Evolutionary conservation across 2,888 invertebrate species (phyloP).

Genomic region (Polymixis lichenea): DNA sequence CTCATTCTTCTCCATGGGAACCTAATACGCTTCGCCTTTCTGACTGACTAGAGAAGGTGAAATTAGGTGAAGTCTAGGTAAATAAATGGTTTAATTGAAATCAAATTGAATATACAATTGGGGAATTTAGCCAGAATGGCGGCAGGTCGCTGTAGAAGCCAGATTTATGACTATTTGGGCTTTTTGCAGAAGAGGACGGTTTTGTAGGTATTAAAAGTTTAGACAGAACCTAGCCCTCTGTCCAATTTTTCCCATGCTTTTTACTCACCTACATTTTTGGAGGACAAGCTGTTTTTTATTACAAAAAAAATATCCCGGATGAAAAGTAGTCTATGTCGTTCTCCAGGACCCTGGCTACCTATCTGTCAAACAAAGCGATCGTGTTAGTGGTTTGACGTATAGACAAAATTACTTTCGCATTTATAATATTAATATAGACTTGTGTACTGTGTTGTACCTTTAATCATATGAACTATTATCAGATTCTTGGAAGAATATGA

Average conservation of each 20-base stretch:
- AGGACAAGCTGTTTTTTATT: not conserved
- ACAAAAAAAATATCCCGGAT: too few species aligned
- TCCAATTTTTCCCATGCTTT: not conserved
- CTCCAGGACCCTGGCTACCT: not conserved
- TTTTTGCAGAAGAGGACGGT: not conserved
- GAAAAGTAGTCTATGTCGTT: not conserved
- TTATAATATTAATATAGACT: not conserved
- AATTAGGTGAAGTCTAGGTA: too few species aligned
- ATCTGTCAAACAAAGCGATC: not conserved
- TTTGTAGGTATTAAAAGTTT: not conserved
- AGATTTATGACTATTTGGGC: not conserved
- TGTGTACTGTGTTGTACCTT: too few species aligned
- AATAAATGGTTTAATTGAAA: not conserved
- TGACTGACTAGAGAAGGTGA: not conserved
- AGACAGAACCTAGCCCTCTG: not conserved
- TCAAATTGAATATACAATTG: not conserved
- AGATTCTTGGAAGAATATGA: too few species aligned
- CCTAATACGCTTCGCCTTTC: not conserved
- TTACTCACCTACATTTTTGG: not conserved
- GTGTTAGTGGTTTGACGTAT: not conserved
- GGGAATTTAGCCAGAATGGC: not conserved
- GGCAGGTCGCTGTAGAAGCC: not conserved
- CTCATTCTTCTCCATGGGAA: too few species aligned
- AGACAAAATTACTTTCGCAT: not conserved
- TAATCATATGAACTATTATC: too few species aligned